Percentiles rank a stretch among this genome's conserved stretches.
Conservation (phyloP, 2,888 invertebrate genomes). For the Oscheius sp. region DNA sequence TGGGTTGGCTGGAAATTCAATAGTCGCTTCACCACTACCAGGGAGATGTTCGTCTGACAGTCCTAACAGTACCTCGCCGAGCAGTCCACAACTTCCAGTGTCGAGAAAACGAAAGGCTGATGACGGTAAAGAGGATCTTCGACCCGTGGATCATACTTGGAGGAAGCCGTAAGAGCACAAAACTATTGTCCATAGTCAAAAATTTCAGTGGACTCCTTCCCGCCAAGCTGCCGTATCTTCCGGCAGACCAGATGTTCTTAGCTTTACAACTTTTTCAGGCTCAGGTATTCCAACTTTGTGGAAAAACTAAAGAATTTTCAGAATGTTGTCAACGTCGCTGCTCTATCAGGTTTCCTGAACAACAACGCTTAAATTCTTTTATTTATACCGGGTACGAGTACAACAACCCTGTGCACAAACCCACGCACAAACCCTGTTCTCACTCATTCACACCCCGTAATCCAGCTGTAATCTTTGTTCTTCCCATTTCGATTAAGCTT, state of each 20-base stretch:
- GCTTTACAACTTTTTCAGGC: conserved; percentile 38
- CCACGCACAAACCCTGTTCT: conserved; percentile 1
- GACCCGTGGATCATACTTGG: conserved; percentile 35
- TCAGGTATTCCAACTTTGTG: conserved; percentile 19
- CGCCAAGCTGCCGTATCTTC: conserved; percentile 19
- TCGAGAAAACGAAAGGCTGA: conserved; percentile 32
- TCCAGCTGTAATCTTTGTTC: background rate
- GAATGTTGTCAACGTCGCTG: conserved; percentile 1
- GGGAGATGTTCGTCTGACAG: conserved; percentile 8
- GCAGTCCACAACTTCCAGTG: conserved; percentile 7
- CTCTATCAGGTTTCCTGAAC: conserved; percentile 28
- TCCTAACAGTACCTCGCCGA: conserved; percentile 19
- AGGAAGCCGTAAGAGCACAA: conserved; percentile 5
- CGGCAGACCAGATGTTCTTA: conserved; percentile 33
- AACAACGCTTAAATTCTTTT: conserved; percentile 17
- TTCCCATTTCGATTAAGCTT: background rate
- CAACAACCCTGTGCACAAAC: conserved; percentile 4
- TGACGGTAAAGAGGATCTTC: conserved; percentile 5
- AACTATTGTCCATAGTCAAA: background rate
- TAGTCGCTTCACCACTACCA: conserved; percentile 15
- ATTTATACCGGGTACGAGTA: conserved; percentile 11
- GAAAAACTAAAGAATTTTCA: conserved; percentile 2
- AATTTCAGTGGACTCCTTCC: conserved; percentile 6
- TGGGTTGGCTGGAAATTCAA: conserved; percentile 5
- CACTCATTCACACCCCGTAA: too few relatives aligned